Conservation (phyloP, 2,888 invertebrate genomes). For the Macrosiphum euphorbiae region DNA sequence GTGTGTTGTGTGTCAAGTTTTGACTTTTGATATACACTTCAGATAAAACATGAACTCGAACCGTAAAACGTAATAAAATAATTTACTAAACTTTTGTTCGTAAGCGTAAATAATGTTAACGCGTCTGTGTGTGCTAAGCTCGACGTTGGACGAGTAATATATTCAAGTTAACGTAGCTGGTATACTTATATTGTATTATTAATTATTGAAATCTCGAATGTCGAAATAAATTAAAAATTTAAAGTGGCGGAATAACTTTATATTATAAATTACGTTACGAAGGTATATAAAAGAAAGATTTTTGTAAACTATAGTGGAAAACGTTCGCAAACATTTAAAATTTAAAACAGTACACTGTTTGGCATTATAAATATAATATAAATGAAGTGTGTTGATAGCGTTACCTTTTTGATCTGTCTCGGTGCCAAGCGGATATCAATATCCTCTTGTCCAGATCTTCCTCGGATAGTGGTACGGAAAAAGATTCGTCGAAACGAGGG, state of each 20-base stretch:
- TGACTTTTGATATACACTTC: not conserved
- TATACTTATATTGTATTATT: not conserved
- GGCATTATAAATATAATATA: not conserved
- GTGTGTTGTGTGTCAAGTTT: not conserved
- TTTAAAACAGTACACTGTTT: not conserved
- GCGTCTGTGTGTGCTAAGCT: not conserved
- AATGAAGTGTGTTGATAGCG: not conserved
- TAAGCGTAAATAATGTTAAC: not conserved
- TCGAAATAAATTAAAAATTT: constrained; percentile 8
- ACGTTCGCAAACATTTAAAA: not conserved
- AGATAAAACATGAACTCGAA: not conserved
- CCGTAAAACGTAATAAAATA: not conserved
- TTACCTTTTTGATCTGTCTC: constrained; percentile 85
- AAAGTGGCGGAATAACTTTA: not conserved
- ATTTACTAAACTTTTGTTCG: not conserved
- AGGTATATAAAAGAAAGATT: not conserved
- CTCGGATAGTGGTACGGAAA: constrained; percentile 77
- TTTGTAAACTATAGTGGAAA: not conserved
- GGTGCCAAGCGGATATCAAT: constrained; percentile 88
- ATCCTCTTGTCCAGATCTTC: constrained; percentile 76
- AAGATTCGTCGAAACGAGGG: constrained; percentile 85
- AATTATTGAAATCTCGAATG: not conserved
- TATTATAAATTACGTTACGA: not conserved
- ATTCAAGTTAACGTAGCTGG: not conserved
- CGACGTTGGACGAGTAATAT: not conserved